phyloP scores from a whole-genome alignment of 2,797 vertebrate species.

The Dallia pectoralis region DNA sequence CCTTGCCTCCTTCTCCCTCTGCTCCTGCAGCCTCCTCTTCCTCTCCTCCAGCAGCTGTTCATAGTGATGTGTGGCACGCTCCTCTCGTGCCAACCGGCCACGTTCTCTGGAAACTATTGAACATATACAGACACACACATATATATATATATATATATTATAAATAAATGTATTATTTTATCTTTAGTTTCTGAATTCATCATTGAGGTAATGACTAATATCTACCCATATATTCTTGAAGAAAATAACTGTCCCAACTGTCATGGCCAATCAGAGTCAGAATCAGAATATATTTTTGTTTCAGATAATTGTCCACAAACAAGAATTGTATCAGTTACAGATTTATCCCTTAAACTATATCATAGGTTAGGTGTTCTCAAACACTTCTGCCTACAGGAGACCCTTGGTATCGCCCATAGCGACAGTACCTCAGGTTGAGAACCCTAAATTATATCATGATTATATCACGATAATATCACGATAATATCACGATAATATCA shows the following conservation, averaged over 20 bases:
- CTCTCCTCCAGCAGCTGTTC: conserved; percentile 90
- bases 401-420: neutral
- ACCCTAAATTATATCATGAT: neutral
- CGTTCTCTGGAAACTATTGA: conserved; percentile 86
- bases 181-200: neutral
- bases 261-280: too few relatives aligned
- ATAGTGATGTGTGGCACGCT: conserved; percentile 81
- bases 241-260: too few relatives aligned
- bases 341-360: too few relatives aligned
- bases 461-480: too few relatives aligned
- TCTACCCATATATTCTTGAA: too few relatives aligned
- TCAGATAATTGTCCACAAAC: too few relatives aligned
- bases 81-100: conserved; percentile 83
- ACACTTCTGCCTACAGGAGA: neutral
- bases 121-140: too few relatives aligned
- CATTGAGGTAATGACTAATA: too few relatives aligned
- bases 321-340: too few relatives aligned
- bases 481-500: too few relatives aligned
- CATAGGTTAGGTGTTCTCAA: neutral
- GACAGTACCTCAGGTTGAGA: neutral
- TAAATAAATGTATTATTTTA: neutral
- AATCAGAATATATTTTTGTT: too few relatives aligned
- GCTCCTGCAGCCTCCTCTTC: conserved; percentile 85
- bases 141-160: too few relatives aligned
- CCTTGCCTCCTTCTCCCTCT: conserved; percentile 85